phyloP scores from a whole-genome alignment of 2,888 invertebrate species.

The Ophion slaviceki region DNA sequence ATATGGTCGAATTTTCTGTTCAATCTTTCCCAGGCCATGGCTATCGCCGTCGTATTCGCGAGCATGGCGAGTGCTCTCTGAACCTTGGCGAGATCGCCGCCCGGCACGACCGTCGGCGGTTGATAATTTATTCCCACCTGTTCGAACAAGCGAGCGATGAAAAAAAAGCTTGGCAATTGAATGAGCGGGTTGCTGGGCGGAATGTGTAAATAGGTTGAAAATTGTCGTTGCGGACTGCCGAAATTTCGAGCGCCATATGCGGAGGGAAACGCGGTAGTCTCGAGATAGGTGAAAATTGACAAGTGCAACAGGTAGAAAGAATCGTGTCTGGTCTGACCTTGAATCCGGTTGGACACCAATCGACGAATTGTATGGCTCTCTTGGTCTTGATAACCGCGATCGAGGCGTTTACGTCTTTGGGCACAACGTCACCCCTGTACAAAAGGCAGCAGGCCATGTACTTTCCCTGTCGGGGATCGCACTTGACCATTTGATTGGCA shows the following conservation, averaged over 20 bases:
- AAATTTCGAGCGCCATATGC: not conserved
- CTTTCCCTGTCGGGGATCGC: conserved; percentile 79
- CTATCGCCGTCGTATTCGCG: conserved; percentile 85
- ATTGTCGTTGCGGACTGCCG: not conserved
- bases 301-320: not conserved
- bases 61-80: conserved; percentile 86
- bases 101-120: conserved; percentile 80
- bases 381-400: conserved; percentile 87
- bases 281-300: too few species aligned
- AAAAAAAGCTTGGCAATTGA: conserved; percentile 6
- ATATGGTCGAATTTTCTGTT: conserved; percentile 88
- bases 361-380: conserved; percentile 86
- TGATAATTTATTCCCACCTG: conserved; percentile 83
- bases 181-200: too few species aligned
- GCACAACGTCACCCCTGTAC: conserved; percentile 87
- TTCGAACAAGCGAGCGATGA: not conserved
- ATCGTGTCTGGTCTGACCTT: conserved; percentile 78
- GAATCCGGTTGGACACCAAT: conserved; percentile 87
- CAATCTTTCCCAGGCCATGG: conserved; percentile 87
- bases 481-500: conserved; percentile 79
- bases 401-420: conserved; percentile 86
- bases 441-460: conserved; percentile 85
- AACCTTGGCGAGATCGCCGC: conserved; percentile 85
- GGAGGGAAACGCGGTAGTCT: too few species aligned
- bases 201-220: not conserved